Evolutionary conservation across 2,888 invertebrate species (phyloP), one percentile per base, ranked within the genome.

Genomic region (Hermaeophaga mercurialis): DNA sequence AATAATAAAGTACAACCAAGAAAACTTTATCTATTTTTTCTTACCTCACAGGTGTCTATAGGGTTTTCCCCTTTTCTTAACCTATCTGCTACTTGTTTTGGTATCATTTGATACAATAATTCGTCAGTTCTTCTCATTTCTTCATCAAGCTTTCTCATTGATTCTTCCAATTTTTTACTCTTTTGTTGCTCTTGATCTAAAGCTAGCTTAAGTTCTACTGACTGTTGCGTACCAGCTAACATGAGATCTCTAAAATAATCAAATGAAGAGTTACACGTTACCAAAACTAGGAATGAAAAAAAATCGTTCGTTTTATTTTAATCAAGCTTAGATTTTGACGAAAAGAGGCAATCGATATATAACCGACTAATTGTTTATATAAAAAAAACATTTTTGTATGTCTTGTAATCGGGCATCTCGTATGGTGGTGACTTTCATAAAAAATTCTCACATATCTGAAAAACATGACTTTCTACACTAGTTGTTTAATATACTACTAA

Each of bases 31-130:
- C 1, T 33, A 47, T 34, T 19, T 12, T 28, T 26, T 15, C 8
- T 66, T 74, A 97, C 97, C 86, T 98, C 94, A 75, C 97, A 98
- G 9, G 97, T 97, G 68, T 94, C 94, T 48, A 96, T 94, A 0
- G 97, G 93, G 71, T 92, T 94, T 77, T 94, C 94, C n/a, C 98
- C 98, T 50, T 90, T 89, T 64, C 97, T 80, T 49, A 98, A 81
- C 41, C 96, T 82, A 76, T 96, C 96, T 0, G 97, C 97, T 3
- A 98, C 97, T 74, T 95, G 93, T 75, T 95, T 96, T 22, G 98
- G 98, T 81, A 98, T 96, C 96, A 98, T 97, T 81, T 98, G 97
- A 78, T 98, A 98, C 1, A 98, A 80, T 18, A 98, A 80, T 70
- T 96, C 94, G 74, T 98, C 97, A 0, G 97, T 97, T 60, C 95